Base-by-base conservation (phyloP, 2,797 vertebrate species). In the Syngnathus rostellatus region DNA sequence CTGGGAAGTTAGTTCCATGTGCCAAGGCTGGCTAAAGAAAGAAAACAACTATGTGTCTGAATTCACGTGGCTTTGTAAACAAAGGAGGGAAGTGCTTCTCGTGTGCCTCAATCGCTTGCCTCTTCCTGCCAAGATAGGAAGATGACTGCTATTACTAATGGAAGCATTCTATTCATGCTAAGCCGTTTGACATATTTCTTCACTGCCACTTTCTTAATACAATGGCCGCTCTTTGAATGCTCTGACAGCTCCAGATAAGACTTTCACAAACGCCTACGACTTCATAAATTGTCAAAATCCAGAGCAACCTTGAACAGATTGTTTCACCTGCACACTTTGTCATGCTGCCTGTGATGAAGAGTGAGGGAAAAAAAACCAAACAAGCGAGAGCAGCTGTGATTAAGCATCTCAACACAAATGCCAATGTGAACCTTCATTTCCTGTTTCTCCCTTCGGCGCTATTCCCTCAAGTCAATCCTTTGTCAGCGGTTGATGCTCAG, bases 51-150 rank as follows among this genome's bases (percentile, higher is more conserved):
- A 12, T 3, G 31, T 62, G 11, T 3, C 76, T 68, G 62, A 60
- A 63, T 77, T 62, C 64, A 43, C 31, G 58, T 62, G 62, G 70
- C 70, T 62, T 10, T 41, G 70, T 83, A 83, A 85, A 89, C 88
- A 89, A 87, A 82, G 66, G 62, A 67, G 67, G 88, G 88, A 88
- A 87, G 77, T 81, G 71, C 65, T 76, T 50, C 74, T 57, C 25
- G 69, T 21, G 68, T 71, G 65, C 41, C 19, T 71, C 25, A 72
- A 70, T 87, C 85, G 84, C 83, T 31, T 83, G 84, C 54, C 60
- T 55, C 66, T 70, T 73, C 65, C 75, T 59, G 40, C 63, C n/a
- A 1, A 66, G 77, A 81, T 81, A 82, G 77, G 61, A 80, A 64
- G 38, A 65, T 21, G 43, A 23, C 66, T 55, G 11, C 12, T 16